Evolutionary conservation across 2,113 vertebrate genomes (phyloP).

Genomic region (Falco punctatus): DNA sequence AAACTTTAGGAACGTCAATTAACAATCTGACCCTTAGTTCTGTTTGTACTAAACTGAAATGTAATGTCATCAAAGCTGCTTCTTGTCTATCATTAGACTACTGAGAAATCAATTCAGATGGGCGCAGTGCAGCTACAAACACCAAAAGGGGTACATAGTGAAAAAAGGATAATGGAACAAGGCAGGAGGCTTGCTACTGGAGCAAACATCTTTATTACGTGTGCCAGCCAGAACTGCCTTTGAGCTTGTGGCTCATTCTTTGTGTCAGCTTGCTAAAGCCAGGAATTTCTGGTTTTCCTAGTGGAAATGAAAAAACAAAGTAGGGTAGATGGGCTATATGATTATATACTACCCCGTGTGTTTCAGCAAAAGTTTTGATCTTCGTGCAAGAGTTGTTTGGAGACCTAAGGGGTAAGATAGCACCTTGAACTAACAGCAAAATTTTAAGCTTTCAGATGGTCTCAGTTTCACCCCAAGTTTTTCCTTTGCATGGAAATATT

Average conservation of each 20-base stretch:
- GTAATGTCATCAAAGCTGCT: not conserved
- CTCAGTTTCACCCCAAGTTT: not conserved
- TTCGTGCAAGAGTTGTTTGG: not conserved
- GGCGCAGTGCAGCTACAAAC: not conserved
- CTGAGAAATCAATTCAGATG: not conserved
- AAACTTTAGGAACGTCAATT: not conserved
- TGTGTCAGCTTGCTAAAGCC: not conserved
- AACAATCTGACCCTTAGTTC: not conserved
- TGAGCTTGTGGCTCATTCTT: not conserved
- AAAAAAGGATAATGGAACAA: not conserved
- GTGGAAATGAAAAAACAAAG: not conserved
- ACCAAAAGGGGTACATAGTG: not conserved
- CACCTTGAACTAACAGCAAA: not conserved
- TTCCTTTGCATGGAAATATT: not conserved
- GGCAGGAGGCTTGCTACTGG: not conserved
- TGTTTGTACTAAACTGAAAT: not conserved
- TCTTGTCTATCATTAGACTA: not conserved
- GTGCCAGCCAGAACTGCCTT: not conserved
- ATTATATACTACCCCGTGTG: not conserved
- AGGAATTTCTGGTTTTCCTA: not conserved
- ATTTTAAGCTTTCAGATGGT: not conserved
- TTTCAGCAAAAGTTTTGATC: not conserved
- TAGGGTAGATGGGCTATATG: not conserved
- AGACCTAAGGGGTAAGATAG: not conserved
- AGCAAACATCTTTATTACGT: not conserved